Conservation (phyloP, 2,888 invertebrate species). For the Entomobrya multifasciata region DNA sequence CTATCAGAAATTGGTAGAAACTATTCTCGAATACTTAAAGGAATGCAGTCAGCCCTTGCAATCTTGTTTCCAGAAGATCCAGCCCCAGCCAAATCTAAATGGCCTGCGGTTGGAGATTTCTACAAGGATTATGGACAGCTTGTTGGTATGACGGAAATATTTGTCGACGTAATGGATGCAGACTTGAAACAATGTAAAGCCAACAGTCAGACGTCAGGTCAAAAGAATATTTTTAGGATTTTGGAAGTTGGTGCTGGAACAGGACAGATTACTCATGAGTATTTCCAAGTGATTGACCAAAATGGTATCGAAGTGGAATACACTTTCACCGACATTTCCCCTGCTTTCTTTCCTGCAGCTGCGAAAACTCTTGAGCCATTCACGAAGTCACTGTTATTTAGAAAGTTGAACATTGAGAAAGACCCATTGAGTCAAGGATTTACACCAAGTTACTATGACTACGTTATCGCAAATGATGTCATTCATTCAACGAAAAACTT, state of each 20-base stretch:
- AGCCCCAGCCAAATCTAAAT: not conserved
- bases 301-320: constrained; percentile 23
- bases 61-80: constrained; percentile 53
- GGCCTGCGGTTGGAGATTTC: constrained; percentile 13
- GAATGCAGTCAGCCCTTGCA: constrained; percentile 10
- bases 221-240: not conserved
- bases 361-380: constrained; percentile 10
- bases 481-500: constrained; percentile 62
- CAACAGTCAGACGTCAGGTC: too few relatives aligned
- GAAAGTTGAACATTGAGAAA: constrained; percentile 60
- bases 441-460: constrained; percentile 50
- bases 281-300: too few relatives aligned
- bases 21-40: not conserved
- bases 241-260: constrained; percentile 48
- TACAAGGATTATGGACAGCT: not conserved
- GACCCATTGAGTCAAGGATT: constrained; percentile 66
- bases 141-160: too few relatives aligned
- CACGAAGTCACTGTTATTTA: constrained; percentile 29
- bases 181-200: too few relatives aligned
- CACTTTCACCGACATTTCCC: constrained; percentile 40
- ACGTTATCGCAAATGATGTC: constrained; percentile 49
- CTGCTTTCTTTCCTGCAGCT: not conserved
- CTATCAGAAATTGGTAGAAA: constrained; percentile 31
- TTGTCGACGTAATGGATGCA: too few relatives aligned
- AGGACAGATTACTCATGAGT: not conserved